These are phyloP conservation scores for Halcyon badia DNA, from an alignment of 2,797 vertebrate species.

Conservation along the genomic window DNA sequence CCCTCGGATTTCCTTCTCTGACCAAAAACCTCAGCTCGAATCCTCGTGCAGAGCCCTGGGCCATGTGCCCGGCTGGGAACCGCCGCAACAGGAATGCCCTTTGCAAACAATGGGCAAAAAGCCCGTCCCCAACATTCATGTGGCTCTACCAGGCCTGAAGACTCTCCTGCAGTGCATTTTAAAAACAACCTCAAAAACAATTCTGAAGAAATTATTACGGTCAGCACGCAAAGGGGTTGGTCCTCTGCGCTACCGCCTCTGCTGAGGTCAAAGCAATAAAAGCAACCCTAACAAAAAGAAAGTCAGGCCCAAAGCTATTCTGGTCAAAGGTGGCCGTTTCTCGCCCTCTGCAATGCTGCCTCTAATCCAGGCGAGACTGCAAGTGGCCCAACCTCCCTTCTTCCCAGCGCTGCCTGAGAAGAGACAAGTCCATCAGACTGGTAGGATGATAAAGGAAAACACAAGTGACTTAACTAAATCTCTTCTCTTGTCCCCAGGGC, in stretches of 20 bases:
- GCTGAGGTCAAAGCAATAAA: neutral
- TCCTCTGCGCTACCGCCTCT: neutral
- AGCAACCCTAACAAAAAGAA: neutral
- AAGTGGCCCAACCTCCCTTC: neutral
- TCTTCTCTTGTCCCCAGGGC: neutral
- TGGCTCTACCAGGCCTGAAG: neutral
- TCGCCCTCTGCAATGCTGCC: neutral
- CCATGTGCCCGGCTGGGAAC: accelerated
- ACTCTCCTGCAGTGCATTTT: neutral
- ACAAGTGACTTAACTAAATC: neutral
- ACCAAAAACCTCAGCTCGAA: neutral
- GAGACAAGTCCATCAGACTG: neutral
- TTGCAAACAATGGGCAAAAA: neutral
- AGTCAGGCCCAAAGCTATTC: slow-evolving; percentile 43
- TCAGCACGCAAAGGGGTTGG: neutral
- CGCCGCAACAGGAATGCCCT: neutral
- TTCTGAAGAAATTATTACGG: neutral
- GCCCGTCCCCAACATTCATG: neutral
- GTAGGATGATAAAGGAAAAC: neutral
- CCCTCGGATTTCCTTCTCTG: neutral
- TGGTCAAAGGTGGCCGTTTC: slow-evolving; percentile 47
- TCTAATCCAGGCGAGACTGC: neutral
- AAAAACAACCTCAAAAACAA: neutral
- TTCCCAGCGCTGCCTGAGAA: neutral
- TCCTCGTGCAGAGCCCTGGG: accelerated